Percentiles rank a stretch among this genome's conserved stretches.
Evolutionary conservation across 1,140 invertebrate genomes (phyloP).

Genomic region (Aphelinus atriplicis): DNA sequence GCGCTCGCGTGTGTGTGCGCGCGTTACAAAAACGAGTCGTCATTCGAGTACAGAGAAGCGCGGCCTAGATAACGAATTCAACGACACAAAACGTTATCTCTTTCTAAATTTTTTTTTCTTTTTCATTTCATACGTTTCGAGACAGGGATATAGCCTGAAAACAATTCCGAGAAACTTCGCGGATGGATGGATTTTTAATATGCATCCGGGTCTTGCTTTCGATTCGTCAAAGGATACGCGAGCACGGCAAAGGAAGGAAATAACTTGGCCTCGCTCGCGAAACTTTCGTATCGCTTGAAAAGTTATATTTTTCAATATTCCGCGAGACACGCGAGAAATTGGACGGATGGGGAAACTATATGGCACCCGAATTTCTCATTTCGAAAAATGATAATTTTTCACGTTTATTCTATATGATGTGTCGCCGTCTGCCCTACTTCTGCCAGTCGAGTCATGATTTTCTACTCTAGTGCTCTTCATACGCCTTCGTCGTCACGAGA

Average conservation of each 20-base stretch:
- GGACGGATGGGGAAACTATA: too few relatives aligned
- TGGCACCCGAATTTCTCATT: conserved; percentile 13
- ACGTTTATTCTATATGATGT: too few relatives aligned
- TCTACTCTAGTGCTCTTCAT: too few relatives aligned
- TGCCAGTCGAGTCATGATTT: too few relatives aligned
- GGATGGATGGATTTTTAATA: neutral
- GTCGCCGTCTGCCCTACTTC: too few relatives aligned
- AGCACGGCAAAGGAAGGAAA: neutral
- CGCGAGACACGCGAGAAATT: too few relatives aligned
- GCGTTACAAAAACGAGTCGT: neutral
- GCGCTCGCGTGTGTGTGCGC: too few relatives aligned
- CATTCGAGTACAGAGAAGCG: neutral
- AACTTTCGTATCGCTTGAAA: neutral
- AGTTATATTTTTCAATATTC: too few relatives aligned
- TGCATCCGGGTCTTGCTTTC: neutral
- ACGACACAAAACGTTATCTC: conserved; percentile 10
- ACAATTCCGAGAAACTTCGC: conserved; percentile 9
- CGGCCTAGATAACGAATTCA: conserved; percentile 4
- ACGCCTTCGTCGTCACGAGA: too few relatives aligned
- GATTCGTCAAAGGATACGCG: conserved; percentile 9
- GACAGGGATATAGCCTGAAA: neutral
- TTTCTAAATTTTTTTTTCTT: too few relatives aligned
- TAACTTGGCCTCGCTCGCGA: neutral
- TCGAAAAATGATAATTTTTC: neutral
- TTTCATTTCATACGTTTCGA: neutral